Conservation (phyloP, 2,797 vertebrate species). For the Lates japonicus region DNA sequence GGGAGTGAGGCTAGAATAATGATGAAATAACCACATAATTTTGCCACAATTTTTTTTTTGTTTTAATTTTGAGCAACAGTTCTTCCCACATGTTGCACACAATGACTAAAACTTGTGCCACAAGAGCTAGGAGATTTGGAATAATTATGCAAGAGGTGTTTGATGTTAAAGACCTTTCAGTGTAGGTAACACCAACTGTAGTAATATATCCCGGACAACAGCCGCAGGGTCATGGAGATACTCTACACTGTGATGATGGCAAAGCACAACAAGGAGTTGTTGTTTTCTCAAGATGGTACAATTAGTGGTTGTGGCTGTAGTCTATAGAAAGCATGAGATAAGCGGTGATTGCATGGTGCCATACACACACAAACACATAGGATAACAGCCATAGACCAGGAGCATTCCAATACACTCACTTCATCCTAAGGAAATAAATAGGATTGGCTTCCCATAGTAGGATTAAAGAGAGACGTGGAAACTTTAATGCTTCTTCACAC, state of each 20-base stretch:
- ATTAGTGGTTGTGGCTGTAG: constrained; percentile 30
- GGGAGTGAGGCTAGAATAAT: constrained; percentile 39
- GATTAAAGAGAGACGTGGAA: constrained; percentile 73
- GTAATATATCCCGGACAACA: neutral
- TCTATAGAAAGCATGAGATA: constrained; percentile 51
- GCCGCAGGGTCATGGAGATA: neutral
- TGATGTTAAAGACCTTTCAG: neutral
- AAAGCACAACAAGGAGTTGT: constrained; percentile 14
- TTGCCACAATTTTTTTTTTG: neutral
- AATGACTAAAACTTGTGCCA: constrained; percentile 35
- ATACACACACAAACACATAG: constrained; percentile 34
- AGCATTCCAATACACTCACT: constrained; percentile 42
- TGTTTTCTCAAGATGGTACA: constrained; percentile 12
- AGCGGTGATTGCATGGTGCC: constrained; percentile 23
- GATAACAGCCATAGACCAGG: constrained; percentile 22
- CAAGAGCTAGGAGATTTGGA: constrained; percentile 22
- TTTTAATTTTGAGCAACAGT: constrained; percentile 42
- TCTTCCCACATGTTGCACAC: constrained; percentile 32
- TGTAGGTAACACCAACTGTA: neutral
- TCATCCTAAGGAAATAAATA: constrained; percentile 70
- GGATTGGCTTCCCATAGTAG: constrained; percentile 72
- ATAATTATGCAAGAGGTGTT: constrained; percentile 39
- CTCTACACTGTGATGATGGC: constrained; percentile 8
- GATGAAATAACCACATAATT: constrained; percentile 51
- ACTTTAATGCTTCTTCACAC: constrained; percentile 42